phyloP scores from a whole-genome alignment of 1,140 invertebrate species.

The Phenacoccus solenopsis region DNA sequence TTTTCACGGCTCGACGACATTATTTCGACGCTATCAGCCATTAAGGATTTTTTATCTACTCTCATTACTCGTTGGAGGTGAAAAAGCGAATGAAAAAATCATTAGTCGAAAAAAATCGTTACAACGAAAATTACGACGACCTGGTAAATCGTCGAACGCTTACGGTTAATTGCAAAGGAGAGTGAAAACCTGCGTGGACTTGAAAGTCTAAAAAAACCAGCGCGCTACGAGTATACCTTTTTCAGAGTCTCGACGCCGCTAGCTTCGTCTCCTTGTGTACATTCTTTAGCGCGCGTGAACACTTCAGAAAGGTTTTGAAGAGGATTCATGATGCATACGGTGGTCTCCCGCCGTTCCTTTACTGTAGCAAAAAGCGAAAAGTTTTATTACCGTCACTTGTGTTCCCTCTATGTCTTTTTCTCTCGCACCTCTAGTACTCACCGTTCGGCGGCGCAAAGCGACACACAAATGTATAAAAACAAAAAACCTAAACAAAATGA shows the following conservation, averaged over 20 bases:
- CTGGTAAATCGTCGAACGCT: not conserved
- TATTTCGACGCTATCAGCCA: no score
- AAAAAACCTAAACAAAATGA: not conserved
- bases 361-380: not conserved
- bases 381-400: not conserved
- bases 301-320: not conserved
- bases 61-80: no score
- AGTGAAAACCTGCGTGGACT: no score
- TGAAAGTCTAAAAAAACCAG: not conserved
- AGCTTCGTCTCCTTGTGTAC: not conserved
- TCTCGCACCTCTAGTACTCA: not conserved
- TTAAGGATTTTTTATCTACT: no score
- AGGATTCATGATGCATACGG: not conserved
- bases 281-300: not conserved
- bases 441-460: not conserved
- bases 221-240: not conserved
- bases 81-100: no score
- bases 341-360: not conserved
- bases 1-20: no score
- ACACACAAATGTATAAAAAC: not conserved
- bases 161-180: no score
- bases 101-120: no score
- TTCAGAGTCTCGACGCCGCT: not conserved
- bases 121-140: no score
- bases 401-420: not conserved